phyloP scores from a whole-genome alignment of 2,888 invertebrate species.

The Drepanosiphum platanoidis region DNA sequence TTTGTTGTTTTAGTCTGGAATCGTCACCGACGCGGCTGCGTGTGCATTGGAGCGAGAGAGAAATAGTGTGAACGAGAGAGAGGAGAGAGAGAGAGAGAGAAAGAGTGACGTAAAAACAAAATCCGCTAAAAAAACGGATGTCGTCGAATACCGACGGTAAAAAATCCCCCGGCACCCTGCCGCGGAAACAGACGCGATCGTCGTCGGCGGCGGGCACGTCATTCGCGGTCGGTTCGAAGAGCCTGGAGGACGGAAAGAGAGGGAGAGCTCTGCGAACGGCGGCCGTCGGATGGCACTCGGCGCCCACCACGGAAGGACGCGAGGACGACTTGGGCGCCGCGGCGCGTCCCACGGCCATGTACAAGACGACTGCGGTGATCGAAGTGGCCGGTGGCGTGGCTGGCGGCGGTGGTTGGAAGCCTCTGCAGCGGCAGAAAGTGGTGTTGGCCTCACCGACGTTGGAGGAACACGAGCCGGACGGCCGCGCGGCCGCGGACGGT shows the following conservation, averaged over 20 bases:
- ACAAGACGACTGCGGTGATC: not conserved
- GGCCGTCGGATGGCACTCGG: constrained; percentile 40
- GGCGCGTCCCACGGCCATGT: not conserved
- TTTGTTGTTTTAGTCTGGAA: not conserved
- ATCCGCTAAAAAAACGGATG: not conserved
- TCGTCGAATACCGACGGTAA: not conserved
- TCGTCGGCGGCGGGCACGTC: not conserved
- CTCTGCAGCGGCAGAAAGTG: constrained; percentile 39
- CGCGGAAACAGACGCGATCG: not conserved
- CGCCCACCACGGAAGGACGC: constrained; percentile 16
- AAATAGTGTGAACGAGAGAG: not conserved
- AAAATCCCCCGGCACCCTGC: no score
- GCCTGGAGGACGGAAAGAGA: constrained; percentile 6
- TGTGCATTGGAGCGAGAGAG: not conserved
- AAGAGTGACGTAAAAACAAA: not conserved
- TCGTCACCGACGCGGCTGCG: not conserved
- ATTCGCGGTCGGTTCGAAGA: not conserved
- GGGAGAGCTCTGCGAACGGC: not conserved
- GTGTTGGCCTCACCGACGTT: constrained; percentile 17
- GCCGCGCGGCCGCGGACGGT: constrained; percentile 55
- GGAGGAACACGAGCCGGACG: constrained; percentile 57
- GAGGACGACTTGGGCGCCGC: constrained; percentile 16
- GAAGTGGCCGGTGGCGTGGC: not conserved
- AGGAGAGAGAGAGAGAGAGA: not conserved
- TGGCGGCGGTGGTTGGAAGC: constrained; percentile 10